Evolutionary conservation across 2,888 invertebrate species (phyloP).

Genomic region (Fragum whitleyi): DNA sequence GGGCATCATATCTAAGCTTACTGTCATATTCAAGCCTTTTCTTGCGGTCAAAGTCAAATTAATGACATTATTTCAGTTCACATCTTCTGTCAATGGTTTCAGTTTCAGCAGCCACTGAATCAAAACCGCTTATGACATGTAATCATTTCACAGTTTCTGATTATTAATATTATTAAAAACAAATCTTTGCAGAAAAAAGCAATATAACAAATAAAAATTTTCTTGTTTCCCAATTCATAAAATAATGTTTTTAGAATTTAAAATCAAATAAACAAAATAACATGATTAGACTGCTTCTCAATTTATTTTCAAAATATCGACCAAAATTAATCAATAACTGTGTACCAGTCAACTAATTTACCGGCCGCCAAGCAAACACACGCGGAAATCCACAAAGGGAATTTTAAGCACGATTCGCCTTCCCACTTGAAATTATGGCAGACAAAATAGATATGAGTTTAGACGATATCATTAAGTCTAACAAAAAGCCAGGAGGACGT

Average conservation of each 20-base stretch:
- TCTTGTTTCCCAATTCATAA: no score
- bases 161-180: no score
- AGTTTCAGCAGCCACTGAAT: slow-evolving; percentile 43
- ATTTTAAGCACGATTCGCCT: background rate
- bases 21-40: slow-evolving; percentile 66
- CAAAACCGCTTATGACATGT: slow-evolving; percentile 1
- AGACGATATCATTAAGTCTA: slow-evolving; percentile 96
- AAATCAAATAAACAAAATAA: no score
- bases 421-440: slow-evolving; percentile 88
- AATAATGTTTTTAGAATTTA: no score
- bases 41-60: background rate
- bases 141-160: no score
- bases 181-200: no score
- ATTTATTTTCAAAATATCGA: background rate
- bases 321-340: background rate
- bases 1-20: slow-evolving; percentile 75
- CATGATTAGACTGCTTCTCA: slow-evolving; percentile 1
- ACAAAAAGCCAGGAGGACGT: slow-evolving; percentile 87
- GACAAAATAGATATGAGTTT: slow-evolving; percentile 98
- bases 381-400: slow-evolving; percentile 60
- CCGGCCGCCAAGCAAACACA: slow-evolving; percentile 43
- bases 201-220: background rate
- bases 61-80: background rate
- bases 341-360: slow-evolving; percentile 20
- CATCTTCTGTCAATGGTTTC: slow-evolving; percentile 23